Conservation (phyloP, 2,113 vertebrate genomes). For the Aldabrachelys gigantea region DNA sequence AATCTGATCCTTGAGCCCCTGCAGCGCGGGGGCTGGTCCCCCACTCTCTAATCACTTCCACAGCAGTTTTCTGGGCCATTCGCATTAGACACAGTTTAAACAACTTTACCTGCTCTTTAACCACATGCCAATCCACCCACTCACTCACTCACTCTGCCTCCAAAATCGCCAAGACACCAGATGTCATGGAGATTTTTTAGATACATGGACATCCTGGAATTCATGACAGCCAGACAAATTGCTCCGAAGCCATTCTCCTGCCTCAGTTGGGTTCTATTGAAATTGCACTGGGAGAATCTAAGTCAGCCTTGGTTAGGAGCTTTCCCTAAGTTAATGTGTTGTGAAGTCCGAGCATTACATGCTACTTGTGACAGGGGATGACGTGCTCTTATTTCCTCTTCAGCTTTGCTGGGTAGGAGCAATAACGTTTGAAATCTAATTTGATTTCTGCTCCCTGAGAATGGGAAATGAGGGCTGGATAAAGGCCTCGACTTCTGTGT, state of each 20-base stretch:
- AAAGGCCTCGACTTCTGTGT: background rate
- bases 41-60: background rate
- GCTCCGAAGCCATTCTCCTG: background rate
- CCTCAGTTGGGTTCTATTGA: background rate
- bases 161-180: rapidly evolving
- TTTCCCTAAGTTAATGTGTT: rapidly evolving
- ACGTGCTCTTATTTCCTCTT: rapidly evolving
- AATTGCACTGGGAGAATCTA: background rate
- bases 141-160: background rate
- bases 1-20: background rate
- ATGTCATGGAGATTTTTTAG: background rate
- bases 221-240: background rate
- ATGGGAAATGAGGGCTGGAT: background rate
- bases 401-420: rapidly evolving
- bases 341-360: background rate
- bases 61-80: background rate
- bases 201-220: rapidly evolving
- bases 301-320: rapidly evolving
- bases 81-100: background rate
- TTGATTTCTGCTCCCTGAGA: background rate
- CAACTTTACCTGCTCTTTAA: background rate
- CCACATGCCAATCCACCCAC: rapidly evolving
- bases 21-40: background rate
- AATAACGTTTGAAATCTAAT: background rate
- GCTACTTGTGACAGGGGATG: background rate